Percentiles rank a stretch among this genome's conserved stretches.
phyloP scores from a whole-genome alignment of 2,797 vertebrate genomes.

The Petrocephalus schoutedeni region DNA sequence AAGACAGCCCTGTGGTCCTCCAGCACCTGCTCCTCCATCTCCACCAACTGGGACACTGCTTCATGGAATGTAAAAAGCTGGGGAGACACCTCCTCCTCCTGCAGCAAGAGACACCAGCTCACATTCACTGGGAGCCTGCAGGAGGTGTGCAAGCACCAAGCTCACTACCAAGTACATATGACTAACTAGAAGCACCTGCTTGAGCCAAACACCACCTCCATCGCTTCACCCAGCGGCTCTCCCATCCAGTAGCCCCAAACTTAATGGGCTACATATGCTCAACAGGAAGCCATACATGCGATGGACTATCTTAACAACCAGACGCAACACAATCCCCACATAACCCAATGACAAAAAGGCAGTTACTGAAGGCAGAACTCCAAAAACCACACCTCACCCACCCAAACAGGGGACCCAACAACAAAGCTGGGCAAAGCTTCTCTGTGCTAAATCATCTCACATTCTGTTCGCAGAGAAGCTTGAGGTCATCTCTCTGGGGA shows the following conservation, averaged over 20 bases:
- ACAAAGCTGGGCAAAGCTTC: background rate
- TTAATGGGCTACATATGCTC: background rate
- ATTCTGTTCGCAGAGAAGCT: slow-evolving; percentile 96
- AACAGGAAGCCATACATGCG: background rate
- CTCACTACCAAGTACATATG: background rate
- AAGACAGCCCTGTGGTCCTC: slow-evolving; percentile 93
- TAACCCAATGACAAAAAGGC: background rate
- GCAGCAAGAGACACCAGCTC: slow-evolving; percentile 29
- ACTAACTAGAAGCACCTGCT: background rate
- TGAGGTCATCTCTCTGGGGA: slow-evolving; percentile 91
- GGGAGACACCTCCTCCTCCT: slow-evolving; percentile 96
- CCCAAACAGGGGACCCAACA: background rate
- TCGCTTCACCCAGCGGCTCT: background rate
- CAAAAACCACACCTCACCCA: background rate
- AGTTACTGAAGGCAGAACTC: background rate
- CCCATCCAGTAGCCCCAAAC: background rate
- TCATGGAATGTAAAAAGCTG: slow-evolving; percentile 95
- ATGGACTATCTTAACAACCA: background rate
- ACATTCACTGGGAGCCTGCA: background rate
- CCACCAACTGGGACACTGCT: slow-evolving; percentile 92
- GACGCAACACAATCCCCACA: background rate
- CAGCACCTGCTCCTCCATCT: slow-evolving; percentile 97
- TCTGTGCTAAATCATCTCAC: slow-evolving; percentile 61
- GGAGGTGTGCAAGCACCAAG: background rate
- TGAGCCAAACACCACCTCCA: background rate